These are phyloP conservation scores for Lasiommata megera DNA, from an alignment of 2,888 invertebrate genomes.

Conservation along the genomic window DNA sequence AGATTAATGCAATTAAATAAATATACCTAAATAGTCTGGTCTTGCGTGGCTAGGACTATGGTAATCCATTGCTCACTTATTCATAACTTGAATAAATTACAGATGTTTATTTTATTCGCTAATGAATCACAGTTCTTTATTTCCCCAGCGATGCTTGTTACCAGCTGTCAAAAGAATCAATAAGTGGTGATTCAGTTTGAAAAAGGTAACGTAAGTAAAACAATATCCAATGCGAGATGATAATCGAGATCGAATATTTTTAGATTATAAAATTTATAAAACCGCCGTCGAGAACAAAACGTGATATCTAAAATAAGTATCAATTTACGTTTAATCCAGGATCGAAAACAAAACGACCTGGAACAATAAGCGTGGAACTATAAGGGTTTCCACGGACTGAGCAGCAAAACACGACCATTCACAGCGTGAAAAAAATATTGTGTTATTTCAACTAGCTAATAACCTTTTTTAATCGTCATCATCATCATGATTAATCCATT, in stretches of 20 bases:
- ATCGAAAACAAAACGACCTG: slow-evolving; percentile 29
- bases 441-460: too few relatives aligned
- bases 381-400: slow-evolving; percentile 15
- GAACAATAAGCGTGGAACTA: slow-evolving; percentile 32
- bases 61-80: not conserved
- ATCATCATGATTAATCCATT: too few relatives aligned
- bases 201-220: not conserved
- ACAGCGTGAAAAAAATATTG: too few relatives aligned
- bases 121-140: too few relatives aligned
- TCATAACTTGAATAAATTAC: not conserved
- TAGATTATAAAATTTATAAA: slow-evolving; percentile 9
- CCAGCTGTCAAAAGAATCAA: not conserved
- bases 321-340: slow-evolving; percentile 31
- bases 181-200: not conserved
- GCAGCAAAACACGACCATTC: not conserved
- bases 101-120: too few relatives aligned
- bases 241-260: slow-evolving; percentile 5
- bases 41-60: too few relatives aligned
- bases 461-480: too few relatives aligned
- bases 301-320: slow-evolving; percentile 23
- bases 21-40: too few relatives aligned
- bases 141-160: too few relatives aligned
- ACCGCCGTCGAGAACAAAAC: slow-evolving; percentile 9
- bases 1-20: too few relatives aligned
- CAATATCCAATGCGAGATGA: not conserved